Base-by-base conservation (phyloP, 2,113 vertebrate genomes). In the Chelonoidis abingdonii region DNA sequence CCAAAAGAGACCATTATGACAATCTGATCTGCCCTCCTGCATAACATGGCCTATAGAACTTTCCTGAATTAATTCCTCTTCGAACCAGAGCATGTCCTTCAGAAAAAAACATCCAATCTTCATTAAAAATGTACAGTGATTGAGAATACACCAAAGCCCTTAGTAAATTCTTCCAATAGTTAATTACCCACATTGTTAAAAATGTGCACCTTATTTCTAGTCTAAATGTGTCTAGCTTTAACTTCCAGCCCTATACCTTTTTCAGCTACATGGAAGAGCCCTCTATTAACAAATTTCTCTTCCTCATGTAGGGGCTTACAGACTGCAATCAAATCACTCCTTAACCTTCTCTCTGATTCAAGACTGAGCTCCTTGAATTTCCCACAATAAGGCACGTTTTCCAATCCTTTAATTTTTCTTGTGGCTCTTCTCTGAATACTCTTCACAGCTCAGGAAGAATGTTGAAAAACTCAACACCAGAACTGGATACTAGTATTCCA, bases 21-120 rank as follows among this genome's bases (percentile, higher is more conserved):
- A 96, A 96, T 83, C 93, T 83, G 97, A 95, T 96, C 94, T 94
- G 88, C 87, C 52, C 94, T 93, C 89, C 92, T 89, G 90, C 83
- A 53, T 92, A 94, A 95, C 35, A 82, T 50, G 59, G 59, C 29
- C 8, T 54, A 22, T 54, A 54, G 53, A 21, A 54, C 29, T 62
- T 62, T 13, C 29, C 35, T 62, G 59, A 62, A 62, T 62, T 62
- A 54, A 54, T 54, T 54, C 53, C 53, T 54, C 53, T 54, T 54
- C 1, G 53, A 54, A 22, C 53, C 53, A 54, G 53, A 22, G 53
- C 8, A 54, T 54, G 19, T 54, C 53, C 53, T 54, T 54, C 22
- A 54, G 19, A 54, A 62, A 62, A 62, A 35, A 62, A 62, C 57
- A 35, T 62, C 29, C 29, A 62, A 31, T 62, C 57, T 62, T 31